Conservation (phyloP, 1,140 invertebrate species). For the Bombus terrestris region DNA sequence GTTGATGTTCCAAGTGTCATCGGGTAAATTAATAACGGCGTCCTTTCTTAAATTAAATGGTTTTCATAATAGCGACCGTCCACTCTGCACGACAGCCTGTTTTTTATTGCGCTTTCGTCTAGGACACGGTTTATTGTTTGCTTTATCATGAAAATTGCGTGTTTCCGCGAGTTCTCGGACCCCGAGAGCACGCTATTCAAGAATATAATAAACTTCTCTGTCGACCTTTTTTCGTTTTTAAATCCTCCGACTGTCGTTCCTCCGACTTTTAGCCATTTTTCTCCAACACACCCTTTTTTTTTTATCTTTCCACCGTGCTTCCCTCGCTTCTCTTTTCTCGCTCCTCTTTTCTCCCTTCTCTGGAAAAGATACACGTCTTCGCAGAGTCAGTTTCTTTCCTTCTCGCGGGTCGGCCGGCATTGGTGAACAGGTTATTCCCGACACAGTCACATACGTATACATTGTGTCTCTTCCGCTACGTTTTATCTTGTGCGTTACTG, state of each 20-base stretch:
- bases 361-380: constrained; percentile 10
- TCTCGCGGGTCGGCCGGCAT: background rate
- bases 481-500: background rate
- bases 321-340: background rate
- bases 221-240: constrained; percentile 14
- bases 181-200: background rate
- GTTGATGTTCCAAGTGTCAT: background rate
- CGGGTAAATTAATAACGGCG: background rate
- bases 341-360: too few species aligned
- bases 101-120: background rate
- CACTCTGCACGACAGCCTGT: background rate
- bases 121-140: constrained; percentile 33
- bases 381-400: background rate
- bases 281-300: background rate
- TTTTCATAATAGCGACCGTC: background rate
- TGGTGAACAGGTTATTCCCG: constrained; percentile 21
- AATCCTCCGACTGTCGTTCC: constrained; percentile 29
- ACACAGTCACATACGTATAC: background rate
- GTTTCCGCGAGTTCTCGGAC: background rate
- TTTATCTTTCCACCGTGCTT: background rate
- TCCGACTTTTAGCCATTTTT: constrained; percentile 2
- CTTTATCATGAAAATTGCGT: constrained; percentile 38
- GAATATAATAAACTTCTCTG: constrained; percentile 37
- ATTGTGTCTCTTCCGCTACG: background rate
- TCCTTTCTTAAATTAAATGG: constrained; percentile 8